A percentile compares a stretch with the other conserved stretches of the same genome.
These are phyloP conservation scores for Athetis lepigone DNA, from an alignment of 2,888 invertebrate species.

Conservation along the genomic window DNA sequence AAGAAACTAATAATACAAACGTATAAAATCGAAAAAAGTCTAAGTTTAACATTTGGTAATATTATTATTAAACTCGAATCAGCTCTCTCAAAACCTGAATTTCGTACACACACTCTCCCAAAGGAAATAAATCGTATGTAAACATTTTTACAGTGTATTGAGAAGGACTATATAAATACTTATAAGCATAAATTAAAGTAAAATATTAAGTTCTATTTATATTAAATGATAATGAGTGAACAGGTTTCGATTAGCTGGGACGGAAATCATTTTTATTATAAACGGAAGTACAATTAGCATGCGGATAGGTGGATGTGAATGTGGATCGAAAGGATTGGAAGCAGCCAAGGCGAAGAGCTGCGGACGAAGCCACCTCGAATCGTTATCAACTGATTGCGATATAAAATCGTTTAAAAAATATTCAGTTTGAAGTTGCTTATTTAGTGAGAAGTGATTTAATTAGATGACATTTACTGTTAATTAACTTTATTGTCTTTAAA, in stretches of 20 bases:
- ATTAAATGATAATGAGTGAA: conserved; percentile 66
- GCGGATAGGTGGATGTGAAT: conserved; percentile 61
- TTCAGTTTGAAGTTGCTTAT: conserved; percentile 10
- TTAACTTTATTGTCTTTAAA: neutral
- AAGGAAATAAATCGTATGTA: neutral
- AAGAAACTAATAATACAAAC: conserved; percentile 2
- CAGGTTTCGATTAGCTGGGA: conserved; percentile 71
- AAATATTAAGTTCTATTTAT: conserved; percentile 55
- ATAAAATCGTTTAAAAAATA: conserved; percentile 19
- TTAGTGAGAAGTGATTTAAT: conserved; percentile 6
- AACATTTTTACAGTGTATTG: conserved; percentile 6
- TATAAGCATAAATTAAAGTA: conserved; percentile 43
- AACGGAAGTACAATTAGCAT: conserved; percentile 72
- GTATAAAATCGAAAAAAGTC: conserved; percentile 11
- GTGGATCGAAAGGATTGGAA: conserved; percentile 61
- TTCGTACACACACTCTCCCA: neutral
- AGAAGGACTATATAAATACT: conserved; percentile 13
- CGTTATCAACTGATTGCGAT: conserved; percentile 41
- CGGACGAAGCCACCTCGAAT: conserved; percentile 40
- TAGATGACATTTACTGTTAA: conserved; percentile 12
- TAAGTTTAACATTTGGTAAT: neutral
- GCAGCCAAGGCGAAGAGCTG: conserved; percentile 58
- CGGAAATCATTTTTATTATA: conserved; percentile 76
- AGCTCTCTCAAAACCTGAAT: neutral
- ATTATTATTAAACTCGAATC: neutral